Evolutionary conservation across 2,797 vertebrate species (phyloP), one percentile per base, ranked within the genome.

Genomic region (Phalloptychus januarius): DNA sequence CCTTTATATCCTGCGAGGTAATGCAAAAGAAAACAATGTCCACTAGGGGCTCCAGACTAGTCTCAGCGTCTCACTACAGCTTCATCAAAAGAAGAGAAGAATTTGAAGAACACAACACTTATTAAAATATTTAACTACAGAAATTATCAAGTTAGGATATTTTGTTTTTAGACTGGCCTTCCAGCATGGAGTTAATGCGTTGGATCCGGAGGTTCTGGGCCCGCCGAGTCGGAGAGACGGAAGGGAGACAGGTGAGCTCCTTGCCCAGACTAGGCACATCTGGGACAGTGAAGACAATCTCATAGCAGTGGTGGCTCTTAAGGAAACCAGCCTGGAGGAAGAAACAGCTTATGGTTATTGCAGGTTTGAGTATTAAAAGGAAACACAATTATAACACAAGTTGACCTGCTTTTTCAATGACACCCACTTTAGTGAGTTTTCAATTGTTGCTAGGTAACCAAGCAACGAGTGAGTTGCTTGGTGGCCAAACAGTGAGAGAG

Each of bases 281-380:
- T 2, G 96, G 97, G 83, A 98, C 88, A 0, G 93, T 91, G 88
- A 98, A 98, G 8, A 94, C 82, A 20, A 98, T 96, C 92, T 98
- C 96, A 13, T 98, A 98, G 85, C 94, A 96, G 92, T 97, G 97
- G 36, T 96, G 92, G 85, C 97, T 96, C 95, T 96, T 97, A 91
- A 98, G 91, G 86, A 98, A 98, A 25, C 97, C 97, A 3, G 95
- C 97, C 97, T 98, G 83, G 28, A 58, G 1, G 23, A 33, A 79
- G 69, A 61, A n/a, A 65, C 23, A 28, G 13, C 5, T 8, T 12
- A 2, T 16, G 18, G 18, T 65, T 65, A 23, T 38, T 2, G 6
- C 2, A 36, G 10, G 16, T 65, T 20, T 18, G 36, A 23, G 5
- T 2, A 20, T 18, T 20, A 11, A 65, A 65, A 20, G 33, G 15